phyloP scores from a whole-genome alignment of 1,140 invertebrate species.

The Tetramorium simillimum region DNA sequence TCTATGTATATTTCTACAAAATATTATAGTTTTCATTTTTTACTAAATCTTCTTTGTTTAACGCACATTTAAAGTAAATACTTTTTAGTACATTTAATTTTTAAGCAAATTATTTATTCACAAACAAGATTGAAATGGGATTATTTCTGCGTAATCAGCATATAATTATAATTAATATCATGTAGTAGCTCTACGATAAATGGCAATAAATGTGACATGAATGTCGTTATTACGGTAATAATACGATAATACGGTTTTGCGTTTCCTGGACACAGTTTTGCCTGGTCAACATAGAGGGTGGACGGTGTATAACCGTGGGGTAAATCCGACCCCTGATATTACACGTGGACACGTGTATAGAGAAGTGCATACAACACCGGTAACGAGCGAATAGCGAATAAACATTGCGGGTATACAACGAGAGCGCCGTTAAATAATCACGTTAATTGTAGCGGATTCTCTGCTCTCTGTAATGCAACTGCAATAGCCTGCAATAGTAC shows the following conservation, averaged over 20 bases:
- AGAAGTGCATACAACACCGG: slow-evolving; percentile 46
- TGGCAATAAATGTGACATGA: slow-evolving; percentile 20
- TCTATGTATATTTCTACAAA: too few species aligned
- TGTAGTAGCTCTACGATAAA: slow-evolving; percentile 23
- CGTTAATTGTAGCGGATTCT: slow-evolving; percentile 56
- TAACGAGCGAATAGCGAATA: slow-evolving; percentile 56
- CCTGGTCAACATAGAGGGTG: slow-evolving; percentile 35
- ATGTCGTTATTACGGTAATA: slow-evolving; percentile 53
- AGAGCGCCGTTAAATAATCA: slow-evolving; percentile 52
- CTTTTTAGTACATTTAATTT: background rate
- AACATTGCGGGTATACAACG: slow-evolving; percentile 51
- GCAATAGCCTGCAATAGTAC: slow-evolving; percentile 47
- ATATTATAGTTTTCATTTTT: too few species aligned
- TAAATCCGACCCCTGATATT: slow-evolving; percentile 50
- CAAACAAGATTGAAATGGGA: background rate
- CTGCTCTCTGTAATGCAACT: slow-evolving; percentile 50
- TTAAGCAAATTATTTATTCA: slow-evolving; percentile 5
- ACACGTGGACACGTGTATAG: slow-evolving; percentile 41
- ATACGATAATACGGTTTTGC: slow-evolving; percentile 52
- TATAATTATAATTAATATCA: slow-evolving; percentile 37
- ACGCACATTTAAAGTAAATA: background rate
- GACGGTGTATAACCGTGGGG: slow-evolving; percentile 45
- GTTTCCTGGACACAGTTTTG: slow-evolving; percentile 48
- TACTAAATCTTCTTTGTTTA: too few species aligned
- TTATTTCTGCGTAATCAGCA: slow-evolving; percentile 30